A percentile compares a stretch with the other conserved stretches of the same genome.
Conservation (phyloP, 2,888 invertebrate genomes). For the Nowickia ferox region DNA sequence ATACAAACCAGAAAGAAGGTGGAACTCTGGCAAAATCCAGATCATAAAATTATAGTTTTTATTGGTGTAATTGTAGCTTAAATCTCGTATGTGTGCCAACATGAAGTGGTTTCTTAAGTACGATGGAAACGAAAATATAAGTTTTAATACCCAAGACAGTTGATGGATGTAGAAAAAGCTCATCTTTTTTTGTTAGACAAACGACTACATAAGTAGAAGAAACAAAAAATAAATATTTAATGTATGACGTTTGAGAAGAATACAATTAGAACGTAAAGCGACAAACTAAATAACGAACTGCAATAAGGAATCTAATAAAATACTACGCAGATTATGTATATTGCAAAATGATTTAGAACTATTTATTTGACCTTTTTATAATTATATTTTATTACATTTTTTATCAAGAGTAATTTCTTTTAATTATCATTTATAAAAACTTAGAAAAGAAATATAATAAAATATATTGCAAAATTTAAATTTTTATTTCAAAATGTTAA, state of each 20-base stretch:
- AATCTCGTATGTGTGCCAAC: slow-evolving; percentile 45
- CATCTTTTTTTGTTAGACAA: slow-evolving; percentile 41
- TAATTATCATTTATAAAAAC: too few relatives aligned
- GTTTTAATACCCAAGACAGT: slow-evolving; percentile 31
- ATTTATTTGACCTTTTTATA: too few relatives aligned
- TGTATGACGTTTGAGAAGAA: slow-evolving; percentile 10
- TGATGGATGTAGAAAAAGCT: slow-evolving; percentile 6
- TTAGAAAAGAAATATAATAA: too few relatives aligned
- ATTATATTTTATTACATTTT: too few relatives aligned
- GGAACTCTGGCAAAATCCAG: background rate
- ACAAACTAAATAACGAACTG: background rate
- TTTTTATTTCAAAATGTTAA: too few relatives aligned
- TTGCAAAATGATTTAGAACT: too few relatives aligned
- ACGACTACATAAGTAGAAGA: slow-evolving; percentile 6
- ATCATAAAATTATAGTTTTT: slow-evolving; percentile 29
- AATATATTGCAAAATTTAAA: too few relatives aligned
- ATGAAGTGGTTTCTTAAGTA: slow-evolving; percentile 16
- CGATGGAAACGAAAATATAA: background rate
- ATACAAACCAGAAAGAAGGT: slow-evolving; percentile 5
- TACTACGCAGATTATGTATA: too few relatives aligned
- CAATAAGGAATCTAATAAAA: too few relatives aligned
- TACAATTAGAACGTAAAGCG: background rate
- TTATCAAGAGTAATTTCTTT: too few relatives aligned
- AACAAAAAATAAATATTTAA: background rate
- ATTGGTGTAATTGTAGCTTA: slow-evolving; percentile 40